Percentiles rank a stretch among this genome's conserved stretches.
Conservation (phyloP, 2,797 vertebrate genomes). For the Austrolebias charrua region DNA sequence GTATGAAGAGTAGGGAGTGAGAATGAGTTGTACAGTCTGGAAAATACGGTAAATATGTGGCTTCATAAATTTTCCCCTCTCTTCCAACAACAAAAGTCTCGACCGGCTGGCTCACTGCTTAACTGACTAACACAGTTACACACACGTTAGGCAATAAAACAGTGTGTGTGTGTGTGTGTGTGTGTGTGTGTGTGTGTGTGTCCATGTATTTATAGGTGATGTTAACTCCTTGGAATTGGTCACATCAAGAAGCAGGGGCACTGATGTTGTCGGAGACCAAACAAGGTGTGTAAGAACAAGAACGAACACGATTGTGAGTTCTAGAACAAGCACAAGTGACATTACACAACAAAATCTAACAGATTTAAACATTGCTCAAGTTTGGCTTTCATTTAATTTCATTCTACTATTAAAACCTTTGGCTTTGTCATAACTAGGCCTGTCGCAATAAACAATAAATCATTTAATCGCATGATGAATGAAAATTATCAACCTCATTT, state of each 20-base stretch:
- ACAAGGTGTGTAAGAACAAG: constrained; percentile 21
- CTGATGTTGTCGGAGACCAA: constrained; percentile 35
- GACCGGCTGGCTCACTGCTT: constrained; percentile 25
- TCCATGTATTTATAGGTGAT: constrained; percentile 28
- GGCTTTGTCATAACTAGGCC: too few relatives aligned
- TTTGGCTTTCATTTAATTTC: too few relatives aligned
- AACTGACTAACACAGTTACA: constrained; percentile 27
- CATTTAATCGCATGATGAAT: too few relatives aligned
- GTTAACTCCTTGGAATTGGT: constrained; percentile 44
- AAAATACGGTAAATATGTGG: constrained; percentile 1
- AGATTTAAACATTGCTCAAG: too few relatives aligned
- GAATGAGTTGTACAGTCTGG: too few relatives aligned
- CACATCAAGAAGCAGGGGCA: constrained; percentile 17
- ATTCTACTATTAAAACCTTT: too few relatives aligned
- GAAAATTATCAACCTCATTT: too few relatives aligned
- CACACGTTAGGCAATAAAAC: constrained; percentile 8
- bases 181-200: constrained; percentile 19
- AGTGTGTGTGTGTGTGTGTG: too few relatives aligned
- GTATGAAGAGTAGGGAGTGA: too few relatives aligned
- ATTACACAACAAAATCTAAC: too few relatives aligned
- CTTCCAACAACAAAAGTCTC: constrained; percentile 23
- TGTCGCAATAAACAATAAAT: too few relatives aligned
- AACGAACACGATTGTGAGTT: constrained; percentile 3
- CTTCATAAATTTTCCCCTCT: constrained; percentile 20
- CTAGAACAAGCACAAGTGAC: too few relatives aligned